Conservation (phyloP, 1,140 invertebrate species). For the Pseudomyrmex flavicornis region DNA sequence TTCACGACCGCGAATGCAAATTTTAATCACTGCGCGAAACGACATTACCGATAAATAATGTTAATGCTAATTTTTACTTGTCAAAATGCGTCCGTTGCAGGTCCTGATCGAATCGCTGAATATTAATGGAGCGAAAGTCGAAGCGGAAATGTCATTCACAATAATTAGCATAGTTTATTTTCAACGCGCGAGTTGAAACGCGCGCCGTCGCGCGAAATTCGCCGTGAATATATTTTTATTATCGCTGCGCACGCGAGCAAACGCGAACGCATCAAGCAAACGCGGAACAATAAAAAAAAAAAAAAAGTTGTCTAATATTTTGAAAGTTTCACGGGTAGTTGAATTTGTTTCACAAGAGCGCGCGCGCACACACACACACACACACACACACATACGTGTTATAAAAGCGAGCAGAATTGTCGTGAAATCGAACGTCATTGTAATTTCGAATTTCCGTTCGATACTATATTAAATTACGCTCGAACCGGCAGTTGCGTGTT, state of each 20-base stretch:
- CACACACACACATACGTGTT: no score
- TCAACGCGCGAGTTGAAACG: background rate
- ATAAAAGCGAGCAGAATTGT: conserved; percentile 8
- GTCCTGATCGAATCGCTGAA: conserved; percentile 9
- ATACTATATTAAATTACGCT: conserved; percentile 5
- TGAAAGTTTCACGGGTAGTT: background rate
- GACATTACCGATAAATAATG: conserved; percentile 51
- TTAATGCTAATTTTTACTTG: conserved; percentile 60
- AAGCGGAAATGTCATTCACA: conserved; percentile 40
- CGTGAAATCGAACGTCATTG: conserved; percentile 18
- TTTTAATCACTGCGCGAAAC: conserved; percentile 52
- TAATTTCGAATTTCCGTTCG: conserved; percentile 20
- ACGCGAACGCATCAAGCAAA: no score
- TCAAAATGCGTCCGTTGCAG: conserved; percentile 50
- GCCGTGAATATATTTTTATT: conserved; percentile 21
- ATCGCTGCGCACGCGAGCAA: background rate
- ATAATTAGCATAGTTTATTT: conserved; percentile 46
- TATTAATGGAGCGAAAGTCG: conserved; percentile 51
- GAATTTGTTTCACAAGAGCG: background rate
- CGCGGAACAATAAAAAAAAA: background rate
- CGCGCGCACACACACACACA: no score
- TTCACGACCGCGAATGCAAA: conserved; percentile 39
- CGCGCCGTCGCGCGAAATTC: background rate
- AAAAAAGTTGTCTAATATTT: background rate
- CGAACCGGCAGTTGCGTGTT: background rate